Conservation (phyloP, 2,113 vertebrate species). For the Haemorhous mexicanus region DNA sequence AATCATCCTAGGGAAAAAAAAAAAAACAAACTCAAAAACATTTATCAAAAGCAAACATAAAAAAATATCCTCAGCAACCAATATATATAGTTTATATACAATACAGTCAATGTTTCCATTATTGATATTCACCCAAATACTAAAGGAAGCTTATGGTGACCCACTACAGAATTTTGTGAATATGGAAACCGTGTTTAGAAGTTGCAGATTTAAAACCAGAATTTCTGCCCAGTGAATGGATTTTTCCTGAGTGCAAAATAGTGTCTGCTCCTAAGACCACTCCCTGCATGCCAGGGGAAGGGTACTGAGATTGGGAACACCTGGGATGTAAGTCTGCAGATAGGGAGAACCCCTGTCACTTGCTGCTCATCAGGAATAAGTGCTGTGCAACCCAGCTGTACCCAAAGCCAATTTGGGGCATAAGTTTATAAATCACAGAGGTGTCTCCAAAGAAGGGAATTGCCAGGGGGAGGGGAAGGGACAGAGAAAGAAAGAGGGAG, state of each 20-base stretch:
- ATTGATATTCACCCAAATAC: background rate
- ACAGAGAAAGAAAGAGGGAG: background rate
- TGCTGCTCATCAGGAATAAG: background rate
- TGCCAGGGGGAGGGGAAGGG: fast-evolving
- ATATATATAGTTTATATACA: background rate
- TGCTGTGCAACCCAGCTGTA: background rate
- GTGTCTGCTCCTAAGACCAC: fast-evolving
- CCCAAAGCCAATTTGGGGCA: background rate
- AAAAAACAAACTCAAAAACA: background rate
- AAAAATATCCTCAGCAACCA: background rate
- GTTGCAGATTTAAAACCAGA: background rate
- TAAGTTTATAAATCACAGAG: background rate
- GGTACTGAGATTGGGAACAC: background rate
- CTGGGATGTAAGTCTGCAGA: background rate
- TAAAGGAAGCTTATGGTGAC: background rate
- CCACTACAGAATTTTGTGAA: background rate
- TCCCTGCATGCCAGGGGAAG: fast-evolving
- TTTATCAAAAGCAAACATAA: background rate
- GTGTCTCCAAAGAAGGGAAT: background rate
- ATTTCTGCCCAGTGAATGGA: background rate
- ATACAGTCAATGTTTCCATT: background rate
- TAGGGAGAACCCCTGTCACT: background rate
- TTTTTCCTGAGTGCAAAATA: background rate
- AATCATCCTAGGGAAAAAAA: background rate
- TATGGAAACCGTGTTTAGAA: background rate